These are phyloP conservation scores for Drosophila macrospina DNA, from an alignment of 2,888 invertebrate genomes.

Conservation along the genomic window DNA sequence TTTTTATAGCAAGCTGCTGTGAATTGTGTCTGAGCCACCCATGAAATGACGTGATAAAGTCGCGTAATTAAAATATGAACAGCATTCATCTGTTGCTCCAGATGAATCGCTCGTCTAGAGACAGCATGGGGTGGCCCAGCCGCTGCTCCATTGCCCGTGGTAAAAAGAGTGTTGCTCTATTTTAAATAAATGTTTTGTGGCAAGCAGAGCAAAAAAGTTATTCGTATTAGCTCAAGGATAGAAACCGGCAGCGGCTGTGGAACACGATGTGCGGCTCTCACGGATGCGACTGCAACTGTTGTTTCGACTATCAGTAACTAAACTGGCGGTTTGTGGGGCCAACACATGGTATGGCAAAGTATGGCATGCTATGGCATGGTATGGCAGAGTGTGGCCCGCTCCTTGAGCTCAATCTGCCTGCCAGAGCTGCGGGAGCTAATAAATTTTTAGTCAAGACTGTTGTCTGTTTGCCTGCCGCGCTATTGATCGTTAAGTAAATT, in stretches of 20 bases:
- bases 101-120: constrained; percentile 35
- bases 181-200: constrained; percentile 78
- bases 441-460: constrained; percentile 67
- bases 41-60: constrained; percentile 74
- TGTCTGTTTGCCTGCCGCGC: constrained; percentile 56
- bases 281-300: constrained; percentile 45
- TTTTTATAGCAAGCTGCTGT: constrained; percentile 20
- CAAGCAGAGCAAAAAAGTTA: constrained; percentile 59
- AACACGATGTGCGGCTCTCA: constrained; percentile 58
- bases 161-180: constrained; percentile 60
- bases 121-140: constrained; percentile 12
- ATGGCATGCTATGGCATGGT: not conserved
- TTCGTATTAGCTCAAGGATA: constrained; percentile 71
- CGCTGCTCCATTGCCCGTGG: constrained; percentile 57
- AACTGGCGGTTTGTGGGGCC: constrained; percentile 53
- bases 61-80: constrained; percentile 79
- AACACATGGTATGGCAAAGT: constrained; percentile 60
- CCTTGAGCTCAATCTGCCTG: constrained; percentile 21
- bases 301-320: constrained; percentile 35
- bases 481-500: constrained; percentile 83
- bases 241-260: constrained; percentile 56
- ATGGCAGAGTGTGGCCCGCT: constrained; percentile 13
- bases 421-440: constrained; percentile 79
- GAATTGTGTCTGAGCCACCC: constrained; percentile 45
- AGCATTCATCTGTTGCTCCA: constrained; percentile 67